Conservation (phyloP, 2,888 invertebrate species). For the Hemistola chrysoprasaria region DNA sequence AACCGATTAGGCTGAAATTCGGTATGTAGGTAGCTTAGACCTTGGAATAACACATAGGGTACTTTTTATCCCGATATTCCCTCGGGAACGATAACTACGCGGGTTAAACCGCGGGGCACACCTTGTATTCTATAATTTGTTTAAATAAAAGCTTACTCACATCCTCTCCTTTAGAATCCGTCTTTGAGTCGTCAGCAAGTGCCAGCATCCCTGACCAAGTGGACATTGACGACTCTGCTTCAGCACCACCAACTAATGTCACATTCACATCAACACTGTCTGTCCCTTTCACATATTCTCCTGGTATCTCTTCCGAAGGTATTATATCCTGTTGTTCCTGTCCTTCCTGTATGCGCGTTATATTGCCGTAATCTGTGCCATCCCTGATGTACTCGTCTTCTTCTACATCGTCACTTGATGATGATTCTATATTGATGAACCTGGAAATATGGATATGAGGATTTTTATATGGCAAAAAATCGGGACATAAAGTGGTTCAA, state of each 20-base stretch:
- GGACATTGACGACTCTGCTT: conserved; percentile 55
- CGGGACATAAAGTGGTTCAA: too few relatives aligned
- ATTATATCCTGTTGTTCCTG: conserved; percentile 36
- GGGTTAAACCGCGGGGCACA: not conserved
- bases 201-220: conserved; percentile 67
- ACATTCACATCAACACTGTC: conserved; percentile 64
- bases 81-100: too few relatives aligned
- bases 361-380: conserved; percentile 73
- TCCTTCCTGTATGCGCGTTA: conserved; percentile 59
- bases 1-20: too few relatives aligned
- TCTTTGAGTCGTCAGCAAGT: conserved; percentile 65
- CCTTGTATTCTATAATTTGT: not conserved
- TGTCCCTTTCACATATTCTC: conserved; percentile 52
- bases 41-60: too few relatives aligned
- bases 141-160: conserved; percentile 45
- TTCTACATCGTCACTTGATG: conserved; percentile 83
- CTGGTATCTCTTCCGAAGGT: conserved; percentile 46
- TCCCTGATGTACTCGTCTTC: conserved; percentile 73
- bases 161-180: conserved; percentile 55
- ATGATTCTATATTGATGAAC: conserved; percentile 87
- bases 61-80: too few relatives aligned
- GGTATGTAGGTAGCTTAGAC: too few relatives aligned
- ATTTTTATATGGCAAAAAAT: too few relatives aligned
- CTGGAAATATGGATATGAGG: conserved; percentile 58
- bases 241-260: conserved; percentile 61